These are phyloP conservation scores for Clarias pachynema DNA, from an alignment of 2,797 vertebrate genomes.

Conservation along the genomic window DNA sequence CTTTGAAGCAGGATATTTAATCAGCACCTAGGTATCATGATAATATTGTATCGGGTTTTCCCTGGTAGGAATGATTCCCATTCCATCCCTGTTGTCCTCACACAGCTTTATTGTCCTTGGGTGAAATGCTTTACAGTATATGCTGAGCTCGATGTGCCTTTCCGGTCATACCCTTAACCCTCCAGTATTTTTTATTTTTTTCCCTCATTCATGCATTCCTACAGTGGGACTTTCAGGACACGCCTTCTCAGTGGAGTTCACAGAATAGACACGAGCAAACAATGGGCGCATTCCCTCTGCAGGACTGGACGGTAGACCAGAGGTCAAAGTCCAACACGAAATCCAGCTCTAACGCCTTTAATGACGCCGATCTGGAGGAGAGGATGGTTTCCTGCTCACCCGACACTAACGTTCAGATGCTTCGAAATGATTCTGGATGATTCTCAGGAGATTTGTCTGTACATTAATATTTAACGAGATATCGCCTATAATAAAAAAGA, in stretches of 20 bases:
- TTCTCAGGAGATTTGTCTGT: not conserved
- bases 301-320: slow-evolving; percentile 58
- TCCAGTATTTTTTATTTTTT: not conserved
- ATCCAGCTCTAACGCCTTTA: slow-evolving; percentile 42
- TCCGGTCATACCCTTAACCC: not conserved
- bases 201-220: slow-evolving; percentile 48
- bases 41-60: too few relatives aligned
- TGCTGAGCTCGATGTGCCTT: not conserved
- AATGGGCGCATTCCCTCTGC: slow-evolving; percentile 57
- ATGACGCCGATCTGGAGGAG: slow-evolving; percentile 43
- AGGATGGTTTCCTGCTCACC: slow-evolving; percentile 36
- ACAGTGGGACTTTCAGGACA: slow-evolving; percentile 79
- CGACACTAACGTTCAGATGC: slow-evolving; percentile 12
- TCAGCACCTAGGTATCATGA: too few relatives aligned
- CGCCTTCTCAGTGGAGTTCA: slow-evolving; percentile 65
- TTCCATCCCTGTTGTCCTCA: not conserved
- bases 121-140: not conserved
- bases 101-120: not conserved
- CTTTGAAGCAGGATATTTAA: too few relatives aligned
- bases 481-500: slow-evolving; percentile 53
- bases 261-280: slow-evolving; percentile 52
- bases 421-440: slow-evolving; percentile 23
- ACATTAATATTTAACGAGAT: not conserved
- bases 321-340: slow-evolving; percentile 41
- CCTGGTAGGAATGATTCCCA: too few relatives aligned